Conservation (phyloP, 2,888 invertebrate genomes). For the Carpatolechia fugitivella region DNA sequence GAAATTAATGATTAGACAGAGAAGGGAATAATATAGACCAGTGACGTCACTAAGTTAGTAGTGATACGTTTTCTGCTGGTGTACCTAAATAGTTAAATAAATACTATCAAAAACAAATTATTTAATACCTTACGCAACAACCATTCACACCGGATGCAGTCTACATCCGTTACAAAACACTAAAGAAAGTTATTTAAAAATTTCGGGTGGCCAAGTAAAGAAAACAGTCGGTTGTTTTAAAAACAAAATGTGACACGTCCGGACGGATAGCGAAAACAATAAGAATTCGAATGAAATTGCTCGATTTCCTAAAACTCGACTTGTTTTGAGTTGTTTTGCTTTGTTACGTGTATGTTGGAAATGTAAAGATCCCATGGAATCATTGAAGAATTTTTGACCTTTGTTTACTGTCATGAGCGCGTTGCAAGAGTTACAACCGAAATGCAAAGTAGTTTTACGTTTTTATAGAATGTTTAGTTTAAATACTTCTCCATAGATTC, state of each 20-base stretch:
- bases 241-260: slow-evolving; percentile 45
- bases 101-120: neutral
- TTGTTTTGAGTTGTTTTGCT: neutral
- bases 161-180: slow-evolving; percentile 31
- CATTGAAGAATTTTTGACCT: neutral
- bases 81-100: too few relatives aligned
- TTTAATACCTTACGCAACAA: neutral
- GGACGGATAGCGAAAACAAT: slow-evolving; percentile 30
- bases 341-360: neutral
- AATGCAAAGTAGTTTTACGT: too few relatives aligned
- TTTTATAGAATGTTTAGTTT: too few relatives aligned
- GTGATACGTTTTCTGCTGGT: too few relatives aligned
- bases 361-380: neutral
- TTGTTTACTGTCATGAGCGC: neutral
- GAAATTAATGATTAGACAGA: too few relatives aligned
- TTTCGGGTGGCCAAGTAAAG: slow-evolving; percentile 36
- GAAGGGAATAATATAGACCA: too few relatives aligned
- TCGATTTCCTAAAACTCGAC: slow-evolving; percentile 9
- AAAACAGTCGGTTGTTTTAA: slow-evolving; percentile 50
- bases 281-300: slow-evolving; percentile 6
- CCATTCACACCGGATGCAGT: slow-evolving; percentile 23
- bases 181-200: slow-evolving; percentile 38
- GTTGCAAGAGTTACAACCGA: too few relatives aligned
- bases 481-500: too few relatives aligned
- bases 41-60: too few relatives aligned